These are phyloP conservation scores for Camponotus floridanus DNA, from an alignment of 1,140 invertebrate genomes.

Conservation along the genomic window DNA sequence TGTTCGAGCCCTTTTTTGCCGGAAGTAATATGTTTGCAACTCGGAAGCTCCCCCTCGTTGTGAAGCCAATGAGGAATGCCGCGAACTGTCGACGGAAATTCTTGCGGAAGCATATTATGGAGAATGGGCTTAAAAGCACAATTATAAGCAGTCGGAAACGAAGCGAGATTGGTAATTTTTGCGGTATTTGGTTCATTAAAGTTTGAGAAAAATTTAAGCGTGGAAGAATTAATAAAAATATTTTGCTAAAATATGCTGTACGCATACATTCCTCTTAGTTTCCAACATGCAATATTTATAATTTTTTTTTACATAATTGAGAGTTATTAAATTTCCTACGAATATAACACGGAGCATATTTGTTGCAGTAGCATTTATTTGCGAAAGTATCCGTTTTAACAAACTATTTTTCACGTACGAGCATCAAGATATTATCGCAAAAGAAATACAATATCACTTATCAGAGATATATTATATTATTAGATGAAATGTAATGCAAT, in stretches of 20 bases:
- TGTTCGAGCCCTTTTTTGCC: slow-evolving; percentile 34
- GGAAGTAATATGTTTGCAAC: slow-evolving; percentile 56
- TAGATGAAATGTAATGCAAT: slow-evolving; percentile 32
- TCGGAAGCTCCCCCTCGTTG: slow-evolving; percentile 18
- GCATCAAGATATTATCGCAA: slow-evolving; percentile 20
- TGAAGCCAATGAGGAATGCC: slow-evolving; percentile 31
- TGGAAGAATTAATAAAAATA: slow-evolving; percentile 20
- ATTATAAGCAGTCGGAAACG: background rate
- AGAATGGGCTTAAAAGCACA: slow-evolving; percentile 16
- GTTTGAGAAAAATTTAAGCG: background rate
- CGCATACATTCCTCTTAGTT: background rate
- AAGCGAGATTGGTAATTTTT: slow-evolving; percentile 29
- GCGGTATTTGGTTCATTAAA: slow-evolving; percentile 19
- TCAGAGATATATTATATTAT: background rate
- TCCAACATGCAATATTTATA: background rate
- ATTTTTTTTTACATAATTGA: background rate
- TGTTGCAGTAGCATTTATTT: slow-evolving; percentile 4
- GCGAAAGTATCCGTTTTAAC: background rate
- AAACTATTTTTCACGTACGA: background rate
- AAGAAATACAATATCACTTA: slow-evolving; percentile 1
- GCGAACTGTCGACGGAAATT: slow-evolving; percentile 5
- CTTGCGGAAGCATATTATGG: slow-evolving; percentile 20
- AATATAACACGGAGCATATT: background rate
- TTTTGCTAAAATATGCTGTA: slow-evolving; percentile 18
- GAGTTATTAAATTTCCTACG: background rate